A percentile compares a stretch with the other conserved stretches of the same genome.
These are phyloP conservation scores for Papio anubis DNA, from an alignment of 2,113 vertebrate genomes.

Conservation along the genomic window DNA sequence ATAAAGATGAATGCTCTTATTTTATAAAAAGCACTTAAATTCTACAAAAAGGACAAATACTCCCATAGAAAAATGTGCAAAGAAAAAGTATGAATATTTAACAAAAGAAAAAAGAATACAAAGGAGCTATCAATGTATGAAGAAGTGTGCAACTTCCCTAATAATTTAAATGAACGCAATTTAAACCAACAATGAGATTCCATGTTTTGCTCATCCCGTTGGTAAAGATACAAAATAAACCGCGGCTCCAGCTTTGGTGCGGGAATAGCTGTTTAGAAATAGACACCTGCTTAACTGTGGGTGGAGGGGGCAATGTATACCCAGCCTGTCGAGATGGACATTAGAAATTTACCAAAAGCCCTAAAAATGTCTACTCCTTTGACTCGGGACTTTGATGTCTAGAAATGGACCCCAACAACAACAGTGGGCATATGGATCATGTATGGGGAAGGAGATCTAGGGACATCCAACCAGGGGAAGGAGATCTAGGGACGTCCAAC, in stretches of 20 bases:
- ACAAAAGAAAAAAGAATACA: neutral
- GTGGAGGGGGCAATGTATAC: neutral
- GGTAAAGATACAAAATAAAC: neutral
- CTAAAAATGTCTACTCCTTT: neutral
- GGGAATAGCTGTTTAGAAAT: neutral
- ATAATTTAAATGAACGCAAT: neutral
- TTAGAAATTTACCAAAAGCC: neutral
- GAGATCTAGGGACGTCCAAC: neutral
- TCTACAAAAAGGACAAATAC: neutral
- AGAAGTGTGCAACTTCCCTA: neutral
- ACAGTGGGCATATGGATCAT: rapidly evolving
- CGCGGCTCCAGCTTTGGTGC: neutral
- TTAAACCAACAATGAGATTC: neutral
- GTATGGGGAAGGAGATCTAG: neutral
- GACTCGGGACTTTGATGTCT: neutral
- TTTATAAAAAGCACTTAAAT: conserved; percentile 14
- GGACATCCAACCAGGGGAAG: neutral
- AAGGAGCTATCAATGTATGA: neutral
- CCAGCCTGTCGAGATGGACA: neutral
- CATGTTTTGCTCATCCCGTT: neutral
- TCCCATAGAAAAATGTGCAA: neutral
- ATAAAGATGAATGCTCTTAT: neutral
- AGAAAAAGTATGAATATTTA: neutral
- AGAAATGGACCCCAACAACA: neutral
- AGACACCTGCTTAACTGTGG: neutral